Evolutionary conservation across 2,113 vertebrate species (phyloP), one percentile per base, ranked within the genome.

Genomic region (Myrmecophaga tridactyla): DNA sequence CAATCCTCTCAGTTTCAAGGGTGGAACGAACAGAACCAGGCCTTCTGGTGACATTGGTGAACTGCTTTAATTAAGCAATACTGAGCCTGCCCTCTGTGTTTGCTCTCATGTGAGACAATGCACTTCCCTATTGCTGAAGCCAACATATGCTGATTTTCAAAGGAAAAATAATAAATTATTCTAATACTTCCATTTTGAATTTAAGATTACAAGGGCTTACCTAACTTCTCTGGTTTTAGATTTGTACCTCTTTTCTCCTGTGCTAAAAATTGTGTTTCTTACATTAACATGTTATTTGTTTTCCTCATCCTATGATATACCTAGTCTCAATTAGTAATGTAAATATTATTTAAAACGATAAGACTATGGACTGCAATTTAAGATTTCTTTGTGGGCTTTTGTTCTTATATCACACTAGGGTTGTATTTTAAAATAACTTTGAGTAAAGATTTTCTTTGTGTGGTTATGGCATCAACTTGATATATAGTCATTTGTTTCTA

Each of bases 261-360:
- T 41, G 34, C 2, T 51, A 6, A 82, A 82, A 83, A 88, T 46
- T 7, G 76, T 76, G 58, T 90, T 94, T 92, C 72, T 78, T 78
- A 85, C 21, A 78, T 58, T 65, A 89, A 58, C 63, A 73, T 58
- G 58, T 62, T 62, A 46, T 53, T 91, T 62, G n/a, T 23, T 77
- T 86, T 86, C 41, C 90, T 86, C 67, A 83, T 89, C 46, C 63
- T 63, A 53, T 39, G 13, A 77, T 62, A 78, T 76, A 67, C 31
- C 46, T 9, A 48, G 46, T 48, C 56, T 58, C 18, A 70, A 88
- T 46, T 31, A 78, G 29, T 7, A 94, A 85, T n/a, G n/a, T 65
- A 11, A 31, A 23, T 60, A 83, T 81, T 96, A 69, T 83, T 77
- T 80, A 95, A 89, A 77, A 67, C 23, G 77, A 25, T 67, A 93